Conservation (phyloP, 2,113 vertebrate genomes). For the Macquaria australasica region DNA sequence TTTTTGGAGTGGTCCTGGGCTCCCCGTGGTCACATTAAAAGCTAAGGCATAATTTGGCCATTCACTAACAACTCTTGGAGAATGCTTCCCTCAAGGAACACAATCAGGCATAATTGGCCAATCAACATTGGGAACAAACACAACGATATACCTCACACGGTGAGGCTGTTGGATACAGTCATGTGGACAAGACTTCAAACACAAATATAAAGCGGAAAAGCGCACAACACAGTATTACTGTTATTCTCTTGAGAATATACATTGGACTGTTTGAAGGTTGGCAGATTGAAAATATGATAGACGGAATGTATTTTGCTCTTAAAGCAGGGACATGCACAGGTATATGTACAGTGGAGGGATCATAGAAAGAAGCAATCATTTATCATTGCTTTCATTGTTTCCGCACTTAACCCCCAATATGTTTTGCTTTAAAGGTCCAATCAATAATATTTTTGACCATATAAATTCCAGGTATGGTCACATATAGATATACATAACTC, state of each 20-base stretch:
- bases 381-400: not conserved
- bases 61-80: constrained; percentile 73
- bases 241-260: constrained; percentile 21
- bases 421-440: not conserved
- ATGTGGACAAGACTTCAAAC: constrained; percentile 41
- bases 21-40: constrained; percentile 79
- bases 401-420: not conserved
- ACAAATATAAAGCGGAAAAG: constrained; percentile 44
- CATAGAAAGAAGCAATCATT: not conserved
- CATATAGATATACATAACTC: too few species aligned
- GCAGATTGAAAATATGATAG: not conserved
- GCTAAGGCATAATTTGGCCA: constrained; percentile 75
- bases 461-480: not conserved
- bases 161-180: constrained; percentile 56
- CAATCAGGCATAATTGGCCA: constrained; percentile 83
- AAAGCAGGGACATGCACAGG: not conserved
- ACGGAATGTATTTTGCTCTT: not conserved
- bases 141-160: constrained; percentile 73
- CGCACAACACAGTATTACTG: not conserved
- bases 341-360: not conserved
- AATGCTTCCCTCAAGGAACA: constrained; percentile 77
- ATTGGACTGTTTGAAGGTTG: constrained; percentile 11
- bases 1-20: constrained; percentile 67
- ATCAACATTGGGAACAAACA: constrained; percentile 78
- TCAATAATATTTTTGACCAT: not conserved